Conservation (phyloP, 2,113 vertebrate genomes). For the Brachypodius melanocephalos region DNA sequence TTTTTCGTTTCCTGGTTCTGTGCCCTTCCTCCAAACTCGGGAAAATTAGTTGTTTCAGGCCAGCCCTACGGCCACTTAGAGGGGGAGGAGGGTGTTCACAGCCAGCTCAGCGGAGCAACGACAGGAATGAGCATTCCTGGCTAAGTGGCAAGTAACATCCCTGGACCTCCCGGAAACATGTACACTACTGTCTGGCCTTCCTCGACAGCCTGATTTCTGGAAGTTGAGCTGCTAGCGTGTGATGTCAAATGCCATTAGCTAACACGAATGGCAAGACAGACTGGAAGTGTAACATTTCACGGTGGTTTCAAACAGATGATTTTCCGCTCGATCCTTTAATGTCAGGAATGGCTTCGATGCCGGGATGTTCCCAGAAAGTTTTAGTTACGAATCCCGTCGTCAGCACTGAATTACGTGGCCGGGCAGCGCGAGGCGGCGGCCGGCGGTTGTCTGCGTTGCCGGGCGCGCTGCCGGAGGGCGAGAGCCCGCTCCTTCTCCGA, state of each 20-base stretch:
- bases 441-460: not conserved
- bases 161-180: not conserved
- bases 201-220: not conserved
- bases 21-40: not conserved
- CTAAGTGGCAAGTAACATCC: not conserved
- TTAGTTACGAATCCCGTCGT: not conserved
- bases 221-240: not conserved
- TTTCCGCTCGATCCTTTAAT: not conserved
- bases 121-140: not conserved
- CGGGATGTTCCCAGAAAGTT: not conserved
- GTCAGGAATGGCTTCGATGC: not conserved
- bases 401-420: not conserved
- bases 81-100: not conserved
- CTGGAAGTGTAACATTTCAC: not conserved
- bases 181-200: not conserved
- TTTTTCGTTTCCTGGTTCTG: not conserved
- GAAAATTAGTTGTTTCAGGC: not conserved
- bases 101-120: not conserved
- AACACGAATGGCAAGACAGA: not conserved
- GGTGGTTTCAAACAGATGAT: not conserved
- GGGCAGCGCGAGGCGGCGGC: not conserved
- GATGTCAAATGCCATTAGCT: not conserved
- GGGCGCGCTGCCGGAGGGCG: not conserved
- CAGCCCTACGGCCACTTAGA: not conserved
- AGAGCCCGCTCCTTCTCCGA: not conserved